Evolutionary conservation across 2,113 vertebrate species (phyloP), one percentile per base, ranked within the genome.

Genomic region (Paratilapia polleni): DNA sequence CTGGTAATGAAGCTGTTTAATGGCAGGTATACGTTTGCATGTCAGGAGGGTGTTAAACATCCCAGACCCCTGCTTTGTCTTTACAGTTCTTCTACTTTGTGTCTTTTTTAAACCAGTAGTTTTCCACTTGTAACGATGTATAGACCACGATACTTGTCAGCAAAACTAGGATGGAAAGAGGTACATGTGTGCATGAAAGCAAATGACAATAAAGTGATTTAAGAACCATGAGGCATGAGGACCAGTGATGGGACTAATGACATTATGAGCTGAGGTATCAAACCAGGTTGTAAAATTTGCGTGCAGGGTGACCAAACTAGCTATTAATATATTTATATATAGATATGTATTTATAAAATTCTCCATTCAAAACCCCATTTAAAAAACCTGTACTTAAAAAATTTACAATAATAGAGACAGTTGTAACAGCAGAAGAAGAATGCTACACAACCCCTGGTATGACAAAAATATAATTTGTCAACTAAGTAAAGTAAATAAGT

Each of bases 1-100:
- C 34, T 38, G 41, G n/a, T 75, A 78, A 77, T 77, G 56, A 77
- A 58, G 68, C 26, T 52, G 47, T 34, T 73, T 73, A 73, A 73
- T 73, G 68, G 68, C 68, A 73, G 54, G 74, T 77, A 34, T 41
- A 38, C 26, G 34, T 59, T 41, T 77, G 56, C 57, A 28, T 3
- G 4, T 60, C 75, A 20, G 26, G 36, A 20, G 15, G 56, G 57
- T 28, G 56, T 54, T 73, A 52, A 73, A 52, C 36, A 58, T 59
- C 6, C 36, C 34, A 26, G 34, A 26, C 34, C 34, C 43, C 47
- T 8, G 26, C 20, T 41, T 59, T 43, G 17, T 8, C 20, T 17
- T 43, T 17, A 43, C 22, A 4, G 2, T 60, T 19, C 36, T 60
- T 41, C 9, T 60, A 26, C 54, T 59, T 58, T 7, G 5, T 31